phyloP scores from a whole-genome alignment of 2,113 vertebrate genomes.

The Planiliza haematocheilus region DNA sequence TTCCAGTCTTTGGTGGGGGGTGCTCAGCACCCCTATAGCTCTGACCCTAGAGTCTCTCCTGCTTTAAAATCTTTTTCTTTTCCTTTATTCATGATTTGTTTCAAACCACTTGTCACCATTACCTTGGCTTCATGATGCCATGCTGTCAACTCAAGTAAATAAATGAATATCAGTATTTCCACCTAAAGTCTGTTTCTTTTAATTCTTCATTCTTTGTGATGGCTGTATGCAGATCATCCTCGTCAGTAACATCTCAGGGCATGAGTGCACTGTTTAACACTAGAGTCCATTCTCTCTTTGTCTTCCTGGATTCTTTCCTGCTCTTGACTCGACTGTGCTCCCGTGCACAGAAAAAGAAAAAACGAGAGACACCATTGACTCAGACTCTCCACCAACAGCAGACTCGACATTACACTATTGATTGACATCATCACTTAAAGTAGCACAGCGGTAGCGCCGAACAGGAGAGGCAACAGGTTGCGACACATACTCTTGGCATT shows the following conservation, averaged over 20 bases:
- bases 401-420: constrained; percentile 41
- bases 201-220: not conserved
- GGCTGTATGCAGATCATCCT: not conserved
- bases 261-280: not conserved
- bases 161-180: no score
- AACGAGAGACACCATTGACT: constrained; percentile 35
- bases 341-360: constrained; percentile 17
- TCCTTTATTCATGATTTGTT: no score
- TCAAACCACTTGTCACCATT: no score
- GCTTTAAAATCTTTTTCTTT: no score
- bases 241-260: constrained; percentile 4
- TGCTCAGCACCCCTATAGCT: no score
- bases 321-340: constrained; percentile 24
- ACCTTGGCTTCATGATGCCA: no score
- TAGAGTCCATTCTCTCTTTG: constrained; percentile 10
- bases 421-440: constrained; percentile 50
- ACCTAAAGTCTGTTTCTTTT: not conserved
- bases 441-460: not conserved
- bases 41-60: no score
- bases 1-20: no score
- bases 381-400: constrained; percentile 36
- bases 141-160: no score
- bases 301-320: constrained; percentile 44
- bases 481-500: constrained; percentile 36
- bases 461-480: constrained; percentile 47